Evolutionary conservation across 2,113 vertebrate genomes (phyloP).

Genomic region (Rhea americana): DNA sequence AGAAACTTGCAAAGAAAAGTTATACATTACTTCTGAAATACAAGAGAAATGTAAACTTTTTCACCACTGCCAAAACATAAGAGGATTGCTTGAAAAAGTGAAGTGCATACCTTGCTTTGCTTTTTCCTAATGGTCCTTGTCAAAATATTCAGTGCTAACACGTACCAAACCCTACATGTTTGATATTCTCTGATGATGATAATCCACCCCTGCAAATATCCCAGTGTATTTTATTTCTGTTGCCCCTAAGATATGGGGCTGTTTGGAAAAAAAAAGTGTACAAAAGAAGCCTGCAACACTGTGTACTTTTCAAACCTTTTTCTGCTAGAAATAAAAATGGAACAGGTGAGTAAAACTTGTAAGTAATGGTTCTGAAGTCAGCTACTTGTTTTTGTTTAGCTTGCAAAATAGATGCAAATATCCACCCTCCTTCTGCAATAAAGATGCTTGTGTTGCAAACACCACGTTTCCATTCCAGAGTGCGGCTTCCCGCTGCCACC

Average conservation of each 20-base stretch:
- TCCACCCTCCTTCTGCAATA: background rate
- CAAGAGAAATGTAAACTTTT: background rate
- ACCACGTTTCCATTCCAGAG: background rate
- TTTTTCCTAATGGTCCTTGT: background rate
- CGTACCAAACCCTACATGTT: background rate
- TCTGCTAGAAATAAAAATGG: background rate
- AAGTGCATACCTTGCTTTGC: background rate
- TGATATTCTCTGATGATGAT: background rate
- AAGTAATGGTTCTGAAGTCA: fast-evolving
- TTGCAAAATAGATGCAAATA: background rate
- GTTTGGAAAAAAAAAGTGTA: background rate
- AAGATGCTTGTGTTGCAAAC: background rate
- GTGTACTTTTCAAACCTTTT: background rate
- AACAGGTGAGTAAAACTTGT: background rate
- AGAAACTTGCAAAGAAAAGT: background rate
- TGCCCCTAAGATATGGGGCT: background rate
- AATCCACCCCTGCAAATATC: background rate
- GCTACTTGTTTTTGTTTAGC: background rate
- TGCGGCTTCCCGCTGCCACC: slow-evolving; percentile 12
- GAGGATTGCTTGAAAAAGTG: background rate
- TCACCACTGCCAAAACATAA: background rate
- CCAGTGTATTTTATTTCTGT: background rate
- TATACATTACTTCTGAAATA: background rate
- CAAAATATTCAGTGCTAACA: background rate
- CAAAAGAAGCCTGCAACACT: background rate